Percentiles rank a stretch among this genome's conserved stretches.
Evolutionary conservation across 2,113 vertebrate species (phyloP).

Genomic region (Triplophysa siluroides): DNA sequence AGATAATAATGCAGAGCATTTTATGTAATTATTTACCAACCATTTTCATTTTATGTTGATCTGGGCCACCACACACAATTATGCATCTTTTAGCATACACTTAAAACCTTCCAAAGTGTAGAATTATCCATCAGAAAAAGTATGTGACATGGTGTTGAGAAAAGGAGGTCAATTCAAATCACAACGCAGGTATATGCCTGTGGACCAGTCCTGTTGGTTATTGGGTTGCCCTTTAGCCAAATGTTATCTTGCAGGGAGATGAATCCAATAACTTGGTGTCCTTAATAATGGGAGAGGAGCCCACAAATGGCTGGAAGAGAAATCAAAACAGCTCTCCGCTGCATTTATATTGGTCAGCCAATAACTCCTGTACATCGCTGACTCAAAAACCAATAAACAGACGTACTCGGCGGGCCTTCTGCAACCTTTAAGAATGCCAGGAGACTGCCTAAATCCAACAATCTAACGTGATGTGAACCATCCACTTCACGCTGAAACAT

Average conservation of each 20-base stretch:
- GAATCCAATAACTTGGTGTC: slow-evolving; percentile 58
- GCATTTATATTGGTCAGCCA: slow-evolving; percentile 52
- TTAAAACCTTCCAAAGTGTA: neutral
- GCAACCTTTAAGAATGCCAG: slow-evolving; percentile 37
- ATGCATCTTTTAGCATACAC: neutral
- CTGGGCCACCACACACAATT: too few species aligned
- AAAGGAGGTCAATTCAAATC: slow-evolving; percentile 30
- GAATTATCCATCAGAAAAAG: neutral
- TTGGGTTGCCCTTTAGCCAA: slow-evolving; percentile 57
- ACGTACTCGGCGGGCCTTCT: slow-evolving; percentile 41
- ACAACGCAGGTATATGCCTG: slow-evolving; percentile 31
- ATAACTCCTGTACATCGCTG: slow-evolving; percentile 48
- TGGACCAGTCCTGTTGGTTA: slow-evolving; percentile 48
- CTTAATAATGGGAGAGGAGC: slow-evolving; percentile 53
- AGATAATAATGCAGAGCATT: neutral
- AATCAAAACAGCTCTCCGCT: slow-evolving; percentile 52
- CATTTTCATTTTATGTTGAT: neutral
- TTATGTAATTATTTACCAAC: neutral
- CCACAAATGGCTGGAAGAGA: slow-evolving; percentile 46
- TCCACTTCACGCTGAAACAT: slow-evolving; percentile 6
- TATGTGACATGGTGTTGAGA: slow-evolving; percentile 15
- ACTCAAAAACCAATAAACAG: slow-evolving; percentile 60
- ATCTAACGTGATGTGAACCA: slow-evolving; percentile 15
- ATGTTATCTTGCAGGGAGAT: slow-evolving; percentile 51
- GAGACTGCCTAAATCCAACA: slow-evolving; percentile 25